Conservation (phyloP, 2,888 invertebrate genomes). For the Temnothorax rugatulus region DNA sequence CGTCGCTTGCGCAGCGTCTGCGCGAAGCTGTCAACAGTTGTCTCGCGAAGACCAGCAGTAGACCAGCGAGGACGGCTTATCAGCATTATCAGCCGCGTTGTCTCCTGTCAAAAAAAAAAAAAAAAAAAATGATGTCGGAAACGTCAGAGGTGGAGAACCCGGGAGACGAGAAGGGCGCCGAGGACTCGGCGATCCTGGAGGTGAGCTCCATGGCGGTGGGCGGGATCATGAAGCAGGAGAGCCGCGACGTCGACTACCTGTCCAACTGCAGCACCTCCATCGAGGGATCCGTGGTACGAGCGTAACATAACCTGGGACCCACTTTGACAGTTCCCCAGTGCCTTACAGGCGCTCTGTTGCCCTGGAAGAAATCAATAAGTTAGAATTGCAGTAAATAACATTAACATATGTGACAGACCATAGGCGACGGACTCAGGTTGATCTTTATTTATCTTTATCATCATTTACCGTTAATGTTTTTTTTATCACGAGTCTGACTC, state of each 20-base stretch:
- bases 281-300: constrained; percentile 83
- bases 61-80: constrained; percentile 4
- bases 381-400: not conserved
- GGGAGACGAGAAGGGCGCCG: constrained; percentile 68
- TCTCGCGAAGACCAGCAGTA: not conserved
- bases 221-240: constrained; percentile 79
- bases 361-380: not conserved
- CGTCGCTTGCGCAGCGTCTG: constrained; percentile 7
- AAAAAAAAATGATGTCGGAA: constrained; percentile 81
- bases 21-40: constrained; percentile 22
- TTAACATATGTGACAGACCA: not conserved
- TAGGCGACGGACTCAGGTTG: not conserved
- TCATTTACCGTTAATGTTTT: not conserved
- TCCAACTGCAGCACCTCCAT: constrained; percentile 84
- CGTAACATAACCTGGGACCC: constrained; percentile 67
- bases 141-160: constrained; percentile 76
- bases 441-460: not conserved
- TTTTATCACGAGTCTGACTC: not conserved
- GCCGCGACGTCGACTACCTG: constrained; percentile 81
- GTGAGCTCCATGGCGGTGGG: constrained; percentile 82
- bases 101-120: constrained; percentile 42
- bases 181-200: constrained; percentile 82
- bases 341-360: not conserved
- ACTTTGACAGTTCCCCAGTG: constrained; percentile 40
- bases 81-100: constrained; percentile 18